phyloP scores from a whole-genome alignment of 2,113 vertebrate species.

The Chamaea fasciata region DNA sequence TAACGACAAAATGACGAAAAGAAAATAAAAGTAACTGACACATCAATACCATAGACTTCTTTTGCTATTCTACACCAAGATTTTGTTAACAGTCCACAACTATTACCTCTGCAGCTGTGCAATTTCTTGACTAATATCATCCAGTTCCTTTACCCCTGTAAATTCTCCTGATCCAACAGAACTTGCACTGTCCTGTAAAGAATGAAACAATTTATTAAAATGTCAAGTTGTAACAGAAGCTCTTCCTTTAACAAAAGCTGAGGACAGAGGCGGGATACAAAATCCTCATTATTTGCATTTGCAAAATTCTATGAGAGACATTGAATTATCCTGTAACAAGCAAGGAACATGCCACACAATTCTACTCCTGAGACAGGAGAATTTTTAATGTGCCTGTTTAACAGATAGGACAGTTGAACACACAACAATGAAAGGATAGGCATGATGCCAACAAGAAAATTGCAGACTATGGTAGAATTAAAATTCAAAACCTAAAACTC shows the following conservation, averaged over 20 bases:
- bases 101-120: slow-evolving; percentile 90
- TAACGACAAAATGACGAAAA: neutral
- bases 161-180: slow-evolving; percentile 92
- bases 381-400: neutral
- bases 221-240: neutral
- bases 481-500: neutral
- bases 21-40: neutral
- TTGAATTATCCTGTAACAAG: neutral
- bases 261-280: neutral
- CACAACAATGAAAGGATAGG: neutral
- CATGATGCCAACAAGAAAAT: neutral
- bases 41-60: neutral
- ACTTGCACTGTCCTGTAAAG: slow-evolving; percentile 86
- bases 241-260: neutral
- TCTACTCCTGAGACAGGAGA: neutral
- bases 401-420: neutral
- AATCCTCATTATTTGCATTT: neutral
- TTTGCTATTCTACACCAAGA: neutral
- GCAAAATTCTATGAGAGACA: neutral
- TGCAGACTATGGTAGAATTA: neutral
- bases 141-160: slow-evolving; percentile 93
- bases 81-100: neutral
- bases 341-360: neutral
- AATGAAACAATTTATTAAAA: neutral
- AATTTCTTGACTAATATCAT: slow-evolving; percentile 95